These are phyloP conservation scores for Oreochromis grahami DNA, from an alignment of 2,797 vertebrate species.

Conservation along the genomic window DNA sequence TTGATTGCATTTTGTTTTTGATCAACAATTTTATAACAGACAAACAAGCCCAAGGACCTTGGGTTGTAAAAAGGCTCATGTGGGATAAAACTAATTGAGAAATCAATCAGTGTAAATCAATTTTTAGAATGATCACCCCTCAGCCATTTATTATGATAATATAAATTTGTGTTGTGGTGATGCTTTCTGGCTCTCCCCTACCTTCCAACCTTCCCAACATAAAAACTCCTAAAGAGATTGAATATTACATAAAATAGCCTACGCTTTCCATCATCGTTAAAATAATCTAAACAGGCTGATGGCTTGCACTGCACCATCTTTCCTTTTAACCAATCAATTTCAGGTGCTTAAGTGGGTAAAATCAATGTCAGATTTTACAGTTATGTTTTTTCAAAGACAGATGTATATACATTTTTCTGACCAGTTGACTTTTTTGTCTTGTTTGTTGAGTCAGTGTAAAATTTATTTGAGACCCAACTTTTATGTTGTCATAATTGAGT, in stretches of 20 bases:
- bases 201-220: not conserved
- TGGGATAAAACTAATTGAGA: constrained; percentile 6
- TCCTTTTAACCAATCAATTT: not conserved
- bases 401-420: constrained; percentile 3
- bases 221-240: not conserved
- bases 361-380: constrained; percentile 7
- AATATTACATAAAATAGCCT: not conserved
- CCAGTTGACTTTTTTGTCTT: not conserved
- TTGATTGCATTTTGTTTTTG: constrained; percentile 7
- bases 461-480: constrained; percentile 6
- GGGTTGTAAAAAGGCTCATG: constrained; percentile 1
- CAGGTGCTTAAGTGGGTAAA: not conserved
- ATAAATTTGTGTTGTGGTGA: not conserved
- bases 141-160: constrained; percentile 14
- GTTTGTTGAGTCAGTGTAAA: not conserved
- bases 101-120: constrained; percentile 40
- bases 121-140: constrained; percentile 6
- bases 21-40: constrained; percentile 11
- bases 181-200: not conserved
- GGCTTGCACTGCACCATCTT: not conserved
- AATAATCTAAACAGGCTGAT: not conserved
- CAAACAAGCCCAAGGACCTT: not conserved
- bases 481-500: not conserved
- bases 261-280: not conserved
- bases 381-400: not conserved